These are phyloP conservation scores for Myrmecophaga tridactyla DNA, from an alignment of 2,113 vertebrate species.

Conservation along the genomic window DNA sequence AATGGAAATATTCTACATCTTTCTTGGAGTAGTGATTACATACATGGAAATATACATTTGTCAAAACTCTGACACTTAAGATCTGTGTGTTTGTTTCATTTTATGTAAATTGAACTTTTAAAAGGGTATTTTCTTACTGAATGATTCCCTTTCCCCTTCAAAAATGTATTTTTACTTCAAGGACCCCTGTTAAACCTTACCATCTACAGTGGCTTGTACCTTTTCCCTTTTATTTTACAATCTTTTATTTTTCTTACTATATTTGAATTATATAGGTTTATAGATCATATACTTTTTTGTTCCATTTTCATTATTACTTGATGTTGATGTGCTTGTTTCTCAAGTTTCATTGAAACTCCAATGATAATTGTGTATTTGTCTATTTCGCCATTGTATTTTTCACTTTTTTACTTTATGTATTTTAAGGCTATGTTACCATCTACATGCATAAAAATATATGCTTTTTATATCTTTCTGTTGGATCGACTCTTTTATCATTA, in stretches of 20 bases:
- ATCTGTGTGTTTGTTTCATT: background rate
- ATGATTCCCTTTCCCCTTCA: background rate
- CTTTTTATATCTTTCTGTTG: background rate
- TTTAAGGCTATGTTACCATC: background rate
- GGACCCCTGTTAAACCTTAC: background rate
- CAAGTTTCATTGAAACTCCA: background rate
- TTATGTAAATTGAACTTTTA: background rate
- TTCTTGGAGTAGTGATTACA: background rate
- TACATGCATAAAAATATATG: background rate
- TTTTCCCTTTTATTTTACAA: slow-evolving; percentile 8
- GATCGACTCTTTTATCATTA: background rate
- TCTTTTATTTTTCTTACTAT: background rate
- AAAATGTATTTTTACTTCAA: background rate
- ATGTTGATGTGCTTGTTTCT: background rate
- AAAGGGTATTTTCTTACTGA: background rate
- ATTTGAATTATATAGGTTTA: background rate
- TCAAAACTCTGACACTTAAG: background rate
- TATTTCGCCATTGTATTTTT: background rate
- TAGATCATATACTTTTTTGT: background rate
- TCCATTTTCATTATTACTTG: background rate
- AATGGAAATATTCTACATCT: background rate
- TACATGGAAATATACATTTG: background rate
- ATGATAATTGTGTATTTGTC: background rate
- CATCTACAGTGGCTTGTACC: background rate
- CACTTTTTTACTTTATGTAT: background rate